Percentiles rank a stretch among this genome's conserved stretches.
phyloP scores from a whole-genome alignment of 2,888 invertebrate genomes.

The Cryptus viduatorius region DNA sequence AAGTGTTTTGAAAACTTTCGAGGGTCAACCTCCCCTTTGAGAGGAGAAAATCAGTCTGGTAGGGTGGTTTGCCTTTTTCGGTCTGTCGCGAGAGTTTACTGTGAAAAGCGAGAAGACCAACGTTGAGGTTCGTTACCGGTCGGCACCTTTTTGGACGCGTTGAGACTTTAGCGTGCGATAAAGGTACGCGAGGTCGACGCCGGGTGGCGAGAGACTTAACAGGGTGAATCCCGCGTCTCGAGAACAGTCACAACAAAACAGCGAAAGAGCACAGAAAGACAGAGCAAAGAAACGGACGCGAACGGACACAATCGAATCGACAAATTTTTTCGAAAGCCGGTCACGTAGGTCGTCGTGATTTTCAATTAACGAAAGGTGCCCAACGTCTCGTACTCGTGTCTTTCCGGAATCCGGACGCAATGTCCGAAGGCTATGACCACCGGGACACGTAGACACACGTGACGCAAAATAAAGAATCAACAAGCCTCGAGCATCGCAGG shows the following conservation, averaged over 20 bases:
- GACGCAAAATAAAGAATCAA: conserved; percentile 74
- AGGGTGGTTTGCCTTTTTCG: conserved; percentile 34
- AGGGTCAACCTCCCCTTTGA: conserved; percentile 12
- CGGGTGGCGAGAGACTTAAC: conserved; percentile 57
- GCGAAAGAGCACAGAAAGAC: conserved; percentile 65
- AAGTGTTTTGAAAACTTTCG: conserved; percentile 6
- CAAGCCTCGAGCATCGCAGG: conserved; percentile 60
- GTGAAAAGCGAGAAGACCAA: conserved; percentile 56
- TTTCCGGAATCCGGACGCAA: conserved; percentile 50
- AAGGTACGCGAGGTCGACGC: conserved; percentile 45
- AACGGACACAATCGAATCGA: conserved; percentile 71
- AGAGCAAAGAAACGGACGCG: conserved; percentile 42
- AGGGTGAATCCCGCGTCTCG: conserved; percentile 57
- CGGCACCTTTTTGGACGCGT: conserved; percentile 60
- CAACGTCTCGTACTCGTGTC: conserved; percentile 45
- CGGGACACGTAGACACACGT: conserved; percentile 68
- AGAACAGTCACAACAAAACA: conserved; percentile 54
- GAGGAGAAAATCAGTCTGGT: conserved; percentile 32
- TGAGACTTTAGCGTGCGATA: conserved; percentile 49
- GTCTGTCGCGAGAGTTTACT: conserved; percentile 46
- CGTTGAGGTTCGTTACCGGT: conserved; percentile 66
- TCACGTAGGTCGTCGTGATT: conserved; percentile 80
- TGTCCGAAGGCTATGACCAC: conserved; percentile 51
- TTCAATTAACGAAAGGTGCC: conserved; percentile 76
- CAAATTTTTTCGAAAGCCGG: conserved; percentile 73